These are phyloP conservation scores for Malurus splendens DNA, from an alignment of 2,797 vertebrate genomes.

Conservation along the genomic window DNA sequence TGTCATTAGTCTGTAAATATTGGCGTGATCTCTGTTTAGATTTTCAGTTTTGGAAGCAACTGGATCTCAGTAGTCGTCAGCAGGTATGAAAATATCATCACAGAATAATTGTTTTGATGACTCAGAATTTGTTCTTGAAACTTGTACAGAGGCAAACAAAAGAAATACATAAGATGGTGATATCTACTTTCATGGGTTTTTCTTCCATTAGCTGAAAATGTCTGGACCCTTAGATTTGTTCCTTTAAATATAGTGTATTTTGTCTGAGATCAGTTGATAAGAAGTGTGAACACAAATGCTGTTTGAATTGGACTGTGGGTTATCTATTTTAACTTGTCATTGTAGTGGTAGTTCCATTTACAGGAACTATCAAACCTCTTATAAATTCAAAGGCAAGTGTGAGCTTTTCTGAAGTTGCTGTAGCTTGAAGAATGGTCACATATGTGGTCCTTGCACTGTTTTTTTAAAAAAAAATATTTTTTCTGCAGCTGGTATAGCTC, in stretches of 20 bases:
- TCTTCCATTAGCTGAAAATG: neutral
- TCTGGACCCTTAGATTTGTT: neutral
- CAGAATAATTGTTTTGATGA: neutral
- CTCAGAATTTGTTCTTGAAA: neutral
- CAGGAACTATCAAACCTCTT: neutral
- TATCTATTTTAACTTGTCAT: neutral
- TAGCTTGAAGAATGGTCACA: neutral
- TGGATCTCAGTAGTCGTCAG: conserved; percentile 95
- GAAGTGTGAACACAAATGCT: neutral
- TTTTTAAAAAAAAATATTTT: neutral
- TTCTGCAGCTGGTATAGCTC: neutral
- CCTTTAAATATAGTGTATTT: neutral
- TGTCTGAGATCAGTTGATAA: neutral
- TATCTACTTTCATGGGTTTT: neutral
- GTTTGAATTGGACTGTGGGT: neutral
- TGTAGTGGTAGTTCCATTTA: neutral
- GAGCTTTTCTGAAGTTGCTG: neutral
- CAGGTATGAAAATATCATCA: conserved; percentile 76
- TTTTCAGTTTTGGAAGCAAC: conserved; percentile 98
- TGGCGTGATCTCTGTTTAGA: conserved; percentile 98
- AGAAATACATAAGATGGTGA: neutral
- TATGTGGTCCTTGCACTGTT: neutral
- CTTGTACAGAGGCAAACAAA: neutral
- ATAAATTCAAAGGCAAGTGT: fast-evolving
- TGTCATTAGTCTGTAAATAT: conserved; percentile 96